Evolutionary conservation across 2,888 invertebrate genomes (phyloP), one percentile per base, ranked within the genome.

Genomic region (Platycnemis pennipes): DNA sequence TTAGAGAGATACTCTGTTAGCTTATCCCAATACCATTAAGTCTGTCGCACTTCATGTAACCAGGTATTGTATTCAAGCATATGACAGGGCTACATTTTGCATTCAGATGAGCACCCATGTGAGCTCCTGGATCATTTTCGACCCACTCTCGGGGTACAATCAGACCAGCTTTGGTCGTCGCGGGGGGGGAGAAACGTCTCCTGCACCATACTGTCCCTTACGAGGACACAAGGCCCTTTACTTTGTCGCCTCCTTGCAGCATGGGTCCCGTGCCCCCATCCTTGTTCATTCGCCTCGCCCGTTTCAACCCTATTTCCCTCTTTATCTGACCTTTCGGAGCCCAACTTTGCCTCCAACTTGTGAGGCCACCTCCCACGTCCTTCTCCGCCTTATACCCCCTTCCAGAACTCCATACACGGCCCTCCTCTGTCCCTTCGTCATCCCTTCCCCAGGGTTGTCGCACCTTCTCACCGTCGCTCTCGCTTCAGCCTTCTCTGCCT

Each of bases 281-380:
- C 37, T 37, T 5, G 37, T 77, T 77, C 77, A 77, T 22, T 26
- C 77, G 8, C 16, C 77, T 16, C 77, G 11, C 77, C 77, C 31
- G 77, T 26, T 77, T 77, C 37, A 77, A 37, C 77, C 77, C 77
- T 37, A 77, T 37, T 77, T 26, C 77, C n/a, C 77, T 77, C 77
- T 77, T 77, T 77, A 77, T 77, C 77, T 77, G 77, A 77, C 77
- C 77, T 77, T 77, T 77, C 37, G 77, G 77, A 77, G 16, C 37
- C 77, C 77, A 77, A 77, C 77, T 77, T 77, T 77, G 77, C 77
- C 77, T 77, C 37, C 22, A 37, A 77, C 77, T 77, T 77, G 77
- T 31, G 37, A 26, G 77, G 26, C 77, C 77, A 77, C 77, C 77
- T 77, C 37, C 77, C 13, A 37, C 77, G 37, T 37, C 77, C 77